Evolutionary conservation across 2,888 invertebrate genomes (phyloP).

Genomic region (Chouioia cunea): DNA sequence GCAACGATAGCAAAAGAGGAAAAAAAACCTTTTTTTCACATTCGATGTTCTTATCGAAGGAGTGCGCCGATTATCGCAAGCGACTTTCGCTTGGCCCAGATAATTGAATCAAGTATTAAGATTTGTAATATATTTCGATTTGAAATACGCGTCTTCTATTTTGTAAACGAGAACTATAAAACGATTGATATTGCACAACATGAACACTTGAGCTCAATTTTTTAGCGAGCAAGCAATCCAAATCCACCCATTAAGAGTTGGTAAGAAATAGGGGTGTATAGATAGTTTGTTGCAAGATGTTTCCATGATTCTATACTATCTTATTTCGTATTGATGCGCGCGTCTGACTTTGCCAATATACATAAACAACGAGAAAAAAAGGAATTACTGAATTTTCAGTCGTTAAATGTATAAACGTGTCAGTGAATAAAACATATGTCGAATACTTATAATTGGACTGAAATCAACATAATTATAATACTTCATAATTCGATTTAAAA

Average conservation of each 20-base stretch:
- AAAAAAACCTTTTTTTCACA: conserved; percentile 35
- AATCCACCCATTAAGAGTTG: conserved; percentile 19
- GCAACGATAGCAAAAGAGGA: conserved; percentile 39
- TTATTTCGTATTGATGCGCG: conserved; percentile 54
- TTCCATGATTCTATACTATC: conserved; percentile 59
- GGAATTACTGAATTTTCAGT: no score
- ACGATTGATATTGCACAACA: conserved; percentile 7
- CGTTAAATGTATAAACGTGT: no score
- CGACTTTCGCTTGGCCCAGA: conserved; percentile 31
- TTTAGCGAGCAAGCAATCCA: conserved; percentile 40
- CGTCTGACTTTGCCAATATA: conserved; percentile 44
- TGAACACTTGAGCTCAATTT: conserved; percentile 25
- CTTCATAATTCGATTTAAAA: background rate
- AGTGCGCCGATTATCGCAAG: conserved; percentile 23
- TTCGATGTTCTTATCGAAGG: conserved; percentile 42
- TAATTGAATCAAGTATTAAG: conserved; percentile 41
- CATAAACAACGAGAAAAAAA: no score
- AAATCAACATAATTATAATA: no score
- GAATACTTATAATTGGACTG: no score
- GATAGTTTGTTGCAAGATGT: conserved; percentile 52
- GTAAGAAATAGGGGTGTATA: conserved; percentile 33
- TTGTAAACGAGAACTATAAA: conserved; percentile 39
- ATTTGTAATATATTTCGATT: conserved; percentile 45
- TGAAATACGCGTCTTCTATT: conserved; percentile 45
- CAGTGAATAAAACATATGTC: no score